These are phyloP conservation scores for Puntigrus tetrazona DNA, from an alignment of 2,113 vertebrate genomes.

Conservation along the genomic window DNA sequence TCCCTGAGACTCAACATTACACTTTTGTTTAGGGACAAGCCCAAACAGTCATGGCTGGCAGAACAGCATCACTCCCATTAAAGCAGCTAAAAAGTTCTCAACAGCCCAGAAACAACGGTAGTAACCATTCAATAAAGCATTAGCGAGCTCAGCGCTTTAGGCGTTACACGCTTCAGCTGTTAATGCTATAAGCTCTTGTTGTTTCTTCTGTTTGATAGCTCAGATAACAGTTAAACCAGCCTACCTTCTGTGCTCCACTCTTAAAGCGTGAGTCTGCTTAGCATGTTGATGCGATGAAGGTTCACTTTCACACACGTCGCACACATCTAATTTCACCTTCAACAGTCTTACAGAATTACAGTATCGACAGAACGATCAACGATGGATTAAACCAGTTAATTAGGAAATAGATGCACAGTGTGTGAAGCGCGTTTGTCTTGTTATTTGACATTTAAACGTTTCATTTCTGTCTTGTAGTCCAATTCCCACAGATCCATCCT, in stretches of 20 bases:
- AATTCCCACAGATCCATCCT: not conserved
- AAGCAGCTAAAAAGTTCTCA: not conserved
- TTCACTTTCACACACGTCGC: conserved; percentile 2
- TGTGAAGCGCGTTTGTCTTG: not conserved
- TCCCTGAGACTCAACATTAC: not conserved
- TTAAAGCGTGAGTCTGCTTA: not conserved
- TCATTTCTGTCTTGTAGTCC: not conserved
- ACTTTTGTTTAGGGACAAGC: not conserved
- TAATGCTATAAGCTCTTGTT: not conserved
- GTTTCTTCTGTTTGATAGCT: not conserved
- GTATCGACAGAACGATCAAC: conserved; percentile 4
- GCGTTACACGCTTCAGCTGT: not conserved
- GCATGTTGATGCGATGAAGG: not conserved
- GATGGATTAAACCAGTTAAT: not conserved
- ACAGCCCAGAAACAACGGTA: not conserved
- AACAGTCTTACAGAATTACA: not conserved
- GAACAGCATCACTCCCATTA: not conserved
- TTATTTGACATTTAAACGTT: not conserved
- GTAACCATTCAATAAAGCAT: not conserved
- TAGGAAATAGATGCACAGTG: not conserved
- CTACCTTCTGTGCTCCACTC: not conserved
- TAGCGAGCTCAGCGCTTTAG: not conserved
- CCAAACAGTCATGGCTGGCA: not conserved
- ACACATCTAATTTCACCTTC: not conserved
- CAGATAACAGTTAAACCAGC: not conserved